phyloP scores from a whole-genome alignment of 2,888 invertebrate species.

The Sinopyrophorus schimmeli region DNA sequence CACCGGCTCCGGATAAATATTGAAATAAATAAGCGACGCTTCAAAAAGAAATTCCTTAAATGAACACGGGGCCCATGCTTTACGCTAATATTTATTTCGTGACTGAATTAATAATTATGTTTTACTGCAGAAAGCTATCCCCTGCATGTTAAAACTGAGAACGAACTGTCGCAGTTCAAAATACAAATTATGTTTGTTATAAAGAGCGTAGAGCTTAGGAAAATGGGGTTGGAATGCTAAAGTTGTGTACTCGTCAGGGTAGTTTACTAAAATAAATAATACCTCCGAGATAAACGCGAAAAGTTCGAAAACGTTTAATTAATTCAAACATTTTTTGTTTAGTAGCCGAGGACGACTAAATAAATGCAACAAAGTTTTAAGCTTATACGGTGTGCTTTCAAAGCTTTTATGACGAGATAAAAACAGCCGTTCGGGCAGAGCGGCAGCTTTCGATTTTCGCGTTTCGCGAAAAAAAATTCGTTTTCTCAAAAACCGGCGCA shows the following conservation, averaged over 20 bases:
- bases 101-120: constrained; percentile 36
- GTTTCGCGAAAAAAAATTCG: too few species aligned
- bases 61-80: background rate
- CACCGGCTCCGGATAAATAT: too few species aligned
- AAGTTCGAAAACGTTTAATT: constrained; percentile 27
- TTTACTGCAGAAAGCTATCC: constrained; percentile 28
- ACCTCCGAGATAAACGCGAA: constrained; percentile 32
- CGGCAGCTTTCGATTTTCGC: constrained; percentile 3
- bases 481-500: too few species aligned
- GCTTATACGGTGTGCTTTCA: constrained; percentile 19
- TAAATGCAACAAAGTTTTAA: constrained; percentile 26
- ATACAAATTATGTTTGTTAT: constrained; percentile 37
- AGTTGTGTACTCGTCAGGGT: constrained; percentile 18
- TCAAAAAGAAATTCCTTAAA: background rate
- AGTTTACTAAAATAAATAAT: constrained; percentile 36
- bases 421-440: constrained; percentile 11
- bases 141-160: constrained; percentile 34
- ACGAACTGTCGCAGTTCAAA: constrained; percentile 34
- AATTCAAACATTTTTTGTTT: constrained; percentile 27
- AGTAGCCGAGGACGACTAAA: constrained; percentile 15
- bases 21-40: too few species aligned
- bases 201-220: constrained; percentile 24
- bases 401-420: constrained; percentile 23
- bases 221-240: constrained; percentile 18
- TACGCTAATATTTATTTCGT: constrained; percentile 35